These are phyloP conservation scores for Metopolophium dirhodum DNA, from an alignment of 1,140 invertebrate species.

Conservation along the genomic window DNA sequence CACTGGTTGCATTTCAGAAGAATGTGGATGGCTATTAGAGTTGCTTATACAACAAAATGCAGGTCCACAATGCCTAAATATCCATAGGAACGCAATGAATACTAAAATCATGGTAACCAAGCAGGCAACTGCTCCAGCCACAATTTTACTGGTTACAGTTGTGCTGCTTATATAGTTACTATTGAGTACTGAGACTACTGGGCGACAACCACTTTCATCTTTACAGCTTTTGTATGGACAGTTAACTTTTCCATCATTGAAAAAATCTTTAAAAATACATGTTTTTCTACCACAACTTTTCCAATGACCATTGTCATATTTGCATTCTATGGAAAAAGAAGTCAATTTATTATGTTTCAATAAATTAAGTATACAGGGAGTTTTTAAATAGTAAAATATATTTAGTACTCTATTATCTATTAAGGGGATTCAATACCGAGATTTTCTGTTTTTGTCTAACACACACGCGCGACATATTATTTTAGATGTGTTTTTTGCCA, in stretches of 20 bases:
- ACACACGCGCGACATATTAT: too few species aligned
- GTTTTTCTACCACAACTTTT: slow-evolving; percentile 59
- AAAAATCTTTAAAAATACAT: slow-evolving; percentile 61
- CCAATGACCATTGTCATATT: slow-evolving; percentile 51
- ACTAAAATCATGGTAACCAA: slow-evolving; percentile 62
- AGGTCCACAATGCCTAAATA: slow-evolving; percentile 60
- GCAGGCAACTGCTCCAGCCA: slow-evolving; percentile 60
- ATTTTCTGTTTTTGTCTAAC: too few species aligned
- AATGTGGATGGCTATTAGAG: slow-evolving; percentile 51
- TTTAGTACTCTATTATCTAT: not conserved
- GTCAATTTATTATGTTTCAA: not conserved
- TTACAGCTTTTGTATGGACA: slow-evolving; percentile 61
- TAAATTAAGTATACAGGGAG: not conserved
- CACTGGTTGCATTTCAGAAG: slow-evolving; percentile 57
- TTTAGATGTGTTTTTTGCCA: too few species aligned
- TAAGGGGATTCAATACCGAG: too few species aligned
- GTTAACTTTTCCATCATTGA: slow-evolving; percentile 62
- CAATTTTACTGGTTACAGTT: slow-evolving; percentile 41
- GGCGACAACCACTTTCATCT: slow-evolving; percentile 60
- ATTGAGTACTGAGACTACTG: not conserved
- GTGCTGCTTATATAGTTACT: slow-evolving; percentile 15
- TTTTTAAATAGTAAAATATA: not conserved
- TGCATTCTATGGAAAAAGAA: slow-evolving; percentile 55
- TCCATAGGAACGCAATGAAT: slow-evolving; percentile 61
- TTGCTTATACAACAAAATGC: slow-evolving; percentile 55